Base-by-base conservation (phyloP, 2,113 vertebrate genomes). In the Osmerus eperlanus region DNA sequence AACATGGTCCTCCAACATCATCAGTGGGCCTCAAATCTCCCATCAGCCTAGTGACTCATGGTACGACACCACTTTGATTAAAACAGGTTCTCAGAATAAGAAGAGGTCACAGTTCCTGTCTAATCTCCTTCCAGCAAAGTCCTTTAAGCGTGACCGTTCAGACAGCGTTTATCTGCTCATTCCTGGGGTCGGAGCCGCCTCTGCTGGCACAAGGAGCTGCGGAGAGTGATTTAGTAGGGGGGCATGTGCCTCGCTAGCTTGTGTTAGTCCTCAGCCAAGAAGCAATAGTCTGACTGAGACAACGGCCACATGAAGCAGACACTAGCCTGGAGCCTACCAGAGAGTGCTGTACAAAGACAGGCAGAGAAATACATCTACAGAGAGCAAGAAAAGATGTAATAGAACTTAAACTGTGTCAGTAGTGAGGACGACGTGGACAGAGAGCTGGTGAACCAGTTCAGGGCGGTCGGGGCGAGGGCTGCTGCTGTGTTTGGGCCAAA, bases 181-280 rank as follows among this genome's bases (percentile, higher is more conserved):
- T 36, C 32, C 32, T 1, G 7, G 41, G 41, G 41, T 47, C 41
- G 9, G 41, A 9, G 41, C 8, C 1, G 16, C 56, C 60, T 67
- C 67, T 41, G 63, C 25, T 47, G 52, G 56, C 52, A 68, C 54
- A 47, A 21, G 64, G 15, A 63, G 55, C 47, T 64, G 54, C 36
- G 41, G 14, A 47, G 21, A 29, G 25, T 14, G 25, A 71, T 67
- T 81, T 74, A 81, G n/a, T 65, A 52, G 18, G 23, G 67, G 18
- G 23, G 67, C 67, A 74, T 72, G 67, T 67, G 59, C 62, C 67
- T 62, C 62, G 62, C 78, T 67, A 82, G 76, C 72, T 72, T 75
- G 71, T 71, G 79, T 54, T n/a, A 85, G 76, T 85, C 67, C 70
- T 78, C 66, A 80, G 71, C 72, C 65, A 52, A 73, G 78, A 79